Percentiles rank a stretch among this genome's conserved stretches.
Conservation (phyloP, 2,888 invertebrate species). For the Venusia cambrica region DNA sequence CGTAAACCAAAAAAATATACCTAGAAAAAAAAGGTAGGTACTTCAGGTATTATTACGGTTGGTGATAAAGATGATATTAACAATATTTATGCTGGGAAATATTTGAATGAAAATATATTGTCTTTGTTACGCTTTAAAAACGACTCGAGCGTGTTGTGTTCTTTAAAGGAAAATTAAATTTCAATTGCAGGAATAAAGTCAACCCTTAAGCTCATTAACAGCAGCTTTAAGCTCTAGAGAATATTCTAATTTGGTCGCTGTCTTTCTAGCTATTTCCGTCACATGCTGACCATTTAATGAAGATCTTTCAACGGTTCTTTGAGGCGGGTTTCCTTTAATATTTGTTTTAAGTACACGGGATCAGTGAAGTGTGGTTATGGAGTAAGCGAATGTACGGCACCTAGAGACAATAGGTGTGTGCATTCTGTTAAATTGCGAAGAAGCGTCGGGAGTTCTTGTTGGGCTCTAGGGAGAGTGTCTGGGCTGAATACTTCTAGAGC, state of each 20-base stretch:
- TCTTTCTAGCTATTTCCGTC: conserved; percentile 72
- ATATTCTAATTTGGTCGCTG: conserved; percentile 71
- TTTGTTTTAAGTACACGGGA: conserved; percentile 35
- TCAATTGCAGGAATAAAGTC: conserved; percentile 23
- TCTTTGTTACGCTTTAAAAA: too few species aligned
- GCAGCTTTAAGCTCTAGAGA: conserved; percentile 61
- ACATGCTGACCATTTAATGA: conserved; percentile 46
- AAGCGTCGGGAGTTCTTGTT: conserved; percentile 50
- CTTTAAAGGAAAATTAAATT: conserved; percentile 21
- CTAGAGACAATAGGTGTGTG: conserved; percentile 48
- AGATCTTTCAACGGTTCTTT: conserved; percentile 43
- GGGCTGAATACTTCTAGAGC: conserved; percentile 62
- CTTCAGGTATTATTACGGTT: too few species aligned
- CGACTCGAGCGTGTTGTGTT: too few species aligned
- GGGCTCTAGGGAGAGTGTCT: conserved; percentile 67
- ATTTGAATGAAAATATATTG: too few species aligned
- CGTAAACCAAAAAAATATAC: too few species aligned
- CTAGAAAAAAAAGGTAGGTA: too few species aligned
- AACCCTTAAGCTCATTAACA: conserved; percentile 48
- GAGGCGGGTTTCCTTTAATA: conserved; percentile 35
- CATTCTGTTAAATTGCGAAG: conserved; percentile 74
- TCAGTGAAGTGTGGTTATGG: conserved; percentile 50
- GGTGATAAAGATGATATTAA: too few species aligned
- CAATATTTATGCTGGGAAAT: too few species aligned
- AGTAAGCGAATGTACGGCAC: conserved; percentile 41